Percentiles rank a stretch among this genome's conserved stretches.
These are phyloP conservation scores for Mesochorus sp. DNA, from an alignment of 2,888 invertebrate genomes.

Conservation along the genomic window DNA sequence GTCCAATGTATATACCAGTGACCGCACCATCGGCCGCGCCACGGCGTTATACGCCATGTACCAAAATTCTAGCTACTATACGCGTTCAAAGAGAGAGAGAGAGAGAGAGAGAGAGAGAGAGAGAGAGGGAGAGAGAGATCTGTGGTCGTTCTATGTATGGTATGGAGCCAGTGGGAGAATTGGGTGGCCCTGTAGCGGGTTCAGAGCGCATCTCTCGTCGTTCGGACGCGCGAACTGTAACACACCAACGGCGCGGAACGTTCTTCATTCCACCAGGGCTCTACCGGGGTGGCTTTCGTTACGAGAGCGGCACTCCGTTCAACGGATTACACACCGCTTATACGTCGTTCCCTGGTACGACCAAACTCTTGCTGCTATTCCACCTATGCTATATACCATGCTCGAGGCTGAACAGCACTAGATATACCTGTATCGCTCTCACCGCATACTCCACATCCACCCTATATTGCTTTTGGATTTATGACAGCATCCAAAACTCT, in stretches of 20 bases:
- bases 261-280: slow-evolving; percentile 65
- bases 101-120: slow-evolving; percentile 32
- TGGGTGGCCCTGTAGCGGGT: slow-evolving; percentile 42
- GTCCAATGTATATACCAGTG: slow-evolving; percentile 60
- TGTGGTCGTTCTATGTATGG: no score
- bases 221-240: slow-evolving; percentile 63
- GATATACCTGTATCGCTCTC: not conserved
- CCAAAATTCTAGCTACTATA: slow-evolving; percentile 73
- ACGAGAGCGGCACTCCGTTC: slow-evolving; percentile 65
- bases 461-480: slow-evolving; percentile 62
- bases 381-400: not conserved
- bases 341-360: slow-evolving; percentile 30
- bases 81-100: slow-evolving; percentile 43
- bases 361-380: slow-evolving; percentile 24
- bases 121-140: slow-evolving; percentile 61
- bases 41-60: slow-evolving; percentile 77
- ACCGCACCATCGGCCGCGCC: slow-evolving; percentile 69
- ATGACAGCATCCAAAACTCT: slow-evolving; percentile 53
- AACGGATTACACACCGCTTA: slow-evolving; percentile 63
- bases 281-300: slow-evolving; percentile 65
- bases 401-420: no score
- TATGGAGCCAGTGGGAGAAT: slow-evolving; percentile 30
- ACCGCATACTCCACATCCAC: slow-evolving; percentile 44
- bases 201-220: slow-evolving; percentile 44
- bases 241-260: slow-evolving; percentile 62